Percentiles rank a stretch among this genome's conserved stretches.
These are phyloP conservation scores for Esox niger DNA, from an alignment of 2,113 vertebrate species.

Conservation along the genomic window DNA sequence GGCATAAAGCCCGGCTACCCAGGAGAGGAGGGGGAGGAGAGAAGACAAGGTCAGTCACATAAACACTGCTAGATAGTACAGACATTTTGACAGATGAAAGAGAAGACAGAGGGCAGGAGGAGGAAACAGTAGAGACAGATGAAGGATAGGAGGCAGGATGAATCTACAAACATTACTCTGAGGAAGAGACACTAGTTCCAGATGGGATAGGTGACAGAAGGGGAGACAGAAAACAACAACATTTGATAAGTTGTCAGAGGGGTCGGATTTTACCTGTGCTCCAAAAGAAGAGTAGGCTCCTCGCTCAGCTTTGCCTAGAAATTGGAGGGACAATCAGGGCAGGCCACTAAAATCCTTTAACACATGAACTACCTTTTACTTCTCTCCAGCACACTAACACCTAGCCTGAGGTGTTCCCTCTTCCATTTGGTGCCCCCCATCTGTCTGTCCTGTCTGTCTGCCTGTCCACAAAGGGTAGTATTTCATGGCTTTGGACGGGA, in stretches of 20 bases:
- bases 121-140: not conserved
- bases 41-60: not conserved
- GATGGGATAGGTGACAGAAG: not conserved
- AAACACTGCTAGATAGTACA: not conserved
- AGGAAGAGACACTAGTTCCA: not conserved
- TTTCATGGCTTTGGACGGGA: conserved; percentile 58
- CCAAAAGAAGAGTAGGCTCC: conserved; percentile 79
- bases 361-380: conserved; percentile 9
- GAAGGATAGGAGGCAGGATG: not conserved
- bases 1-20: conserved; percentile 81
- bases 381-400: conserved; percentile 44
- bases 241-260: not conserved
- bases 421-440: conserved; percentile 48
- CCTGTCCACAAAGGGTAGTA: conserved; percentile 49
- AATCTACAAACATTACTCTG: not conserved
- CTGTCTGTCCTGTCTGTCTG: conserved; percentile 37
- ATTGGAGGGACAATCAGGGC: conserved; percentile 31
- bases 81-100: not conserved
- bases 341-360: conserved; percentile 34
- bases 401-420: conserved; percentile 35
- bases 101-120: not conserved
- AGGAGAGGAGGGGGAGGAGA: conserved; percentile 1
- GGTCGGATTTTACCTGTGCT: conserved; percentile 71
- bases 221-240: not conserved
- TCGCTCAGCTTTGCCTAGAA: conserved; percentile 85